Base-by-base conservation (phyloP, 2,888 invertebrate genomes). In the Torymus texanus region DNA sequence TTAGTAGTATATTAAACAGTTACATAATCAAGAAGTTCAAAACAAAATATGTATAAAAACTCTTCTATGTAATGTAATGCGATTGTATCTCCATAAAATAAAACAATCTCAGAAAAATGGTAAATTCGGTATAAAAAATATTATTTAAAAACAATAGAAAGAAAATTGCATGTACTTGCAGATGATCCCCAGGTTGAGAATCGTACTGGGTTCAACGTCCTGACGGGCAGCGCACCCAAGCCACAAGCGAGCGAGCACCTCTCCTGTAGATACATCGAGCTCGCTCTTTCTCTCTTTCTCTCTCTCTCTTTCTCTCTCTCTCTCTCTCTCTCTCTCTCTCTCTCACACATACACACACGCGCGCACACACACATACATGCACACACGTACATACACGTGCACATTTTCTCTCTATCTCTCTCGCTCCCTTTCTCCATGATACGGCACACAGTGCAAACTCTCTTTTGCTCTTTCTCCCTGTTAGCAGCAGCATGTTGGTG, bases 141-240 rank as follows among this genome's bases (percentile, higher is more conserved):
- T 29, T 29, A 5, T 29, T 29, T 29, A 29, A 29, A 29, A 29
- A 29, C 29, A 29, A 29, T 5, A 29, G 29, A 5, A 29, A 29
- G 29, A 29, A 29, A 29, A 29, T 29, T 29, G 29, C 2, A 29
- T 29, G 29, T 29, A 29, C 85, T 83, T 82, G 87, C 83, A 83
- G 87, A 88, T 87, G 87, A 87, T 88, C 89, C 89, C 89, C 89
- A 90, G 88, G 89, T 89, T 90, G 90, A 90, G 90, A 81, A 29
- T 88, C 88, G 89, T 89, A 89, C 90, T 89, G 89, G 85, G 90
- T 89, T 89, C 89, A 90, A 89, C 85, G 90, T 88, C 89, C 90
- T 90, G 88, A 81, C 89, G 89, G 88, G 88, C 90, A 90, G 89
- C 89, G 89, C 90, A 89, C 90, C 88, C 89, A 79, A 83, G 84